Evolutionary conservation across 2,113 vertebrate genomes (phyloP).

Genomic region (Actenoides hombroni): DNA sequence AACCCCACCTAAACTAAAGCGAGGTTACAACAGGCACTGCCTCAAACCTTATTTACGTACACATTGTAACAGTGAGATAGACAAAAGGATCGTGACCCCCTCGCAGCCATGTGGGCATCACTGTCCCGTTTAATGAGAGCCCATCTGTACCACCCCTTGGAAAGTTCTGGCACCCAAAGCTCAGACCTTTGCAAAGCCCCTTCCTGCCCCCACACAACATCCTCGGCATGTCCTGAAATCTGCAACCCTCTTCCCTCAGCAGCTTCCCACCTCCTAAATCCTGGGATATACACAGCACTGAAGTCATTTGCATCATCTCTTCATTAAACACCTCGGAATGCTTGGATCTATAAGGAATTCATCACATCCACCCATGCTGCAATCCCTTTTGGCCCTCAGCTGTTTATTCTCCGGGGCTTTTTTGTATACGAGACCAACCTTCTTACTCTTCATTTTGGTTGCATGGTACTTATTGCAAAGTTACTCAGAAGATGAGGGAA

Average conservation of each 20-base stretch:
- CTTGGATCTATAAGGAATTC: not conserved
- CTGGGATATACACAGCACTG: not conserved
- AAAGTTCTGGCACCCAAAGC: not conserved
- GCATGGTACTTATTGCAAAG: not conserved
- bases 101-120: not conserved
- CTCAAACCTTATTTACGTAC: not conserved
- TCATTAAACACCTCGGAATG: not conserved
- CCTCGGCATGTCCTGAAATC: not conserved
- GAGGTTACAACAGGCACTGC: not conserved
- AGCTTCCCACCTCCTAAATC: not conserved
- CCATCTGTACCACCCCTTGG: not conserved
- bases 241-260: not conserved
- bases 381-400: not conserved
- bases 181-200: not conserved
- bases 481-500: not conserved
- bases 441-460: not conserved
- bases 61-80: not conserved
- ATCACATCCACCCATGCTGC: not conserved
- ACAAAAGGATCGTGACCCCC: not conserved
- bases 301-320: not conserved
- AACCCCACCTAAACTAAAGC: not conserved
- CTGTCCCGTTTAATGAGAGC: not conserved
- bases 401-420: not conserved
- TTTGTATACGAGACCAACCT: not conserved
- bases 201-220: not conserved